These are phyloP conservation scores for Bergia puertoricense DNA, from an alignment of 92 coral and sea anemone species.

Conservation along the genomic window DNA sequence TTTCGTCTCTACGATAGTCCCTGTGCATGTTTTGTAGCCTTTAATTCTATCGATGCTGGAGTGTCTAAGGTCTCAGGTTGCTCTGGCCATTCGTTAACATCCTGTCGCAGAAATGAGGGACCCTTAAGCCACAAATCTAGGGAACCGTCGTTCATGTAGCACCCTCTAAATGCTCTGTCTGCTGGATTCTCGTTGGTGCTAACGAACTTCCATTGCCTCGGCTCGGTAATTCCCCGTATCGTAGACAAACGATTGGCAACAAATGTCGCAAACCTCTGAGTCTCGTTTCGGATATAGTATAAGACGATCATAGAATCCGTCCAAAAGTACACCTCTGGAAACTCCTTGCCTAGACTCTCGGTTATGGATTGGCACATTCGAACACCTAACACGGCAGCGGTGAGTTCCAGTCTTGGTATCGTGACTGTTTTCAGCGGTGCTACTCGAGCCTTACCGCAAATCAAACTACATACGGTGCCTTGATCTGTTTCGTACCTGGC, in stretches of 20 bases:
- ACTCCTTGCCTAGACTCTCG: neutral
- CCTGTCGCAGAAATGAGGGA: neutral
- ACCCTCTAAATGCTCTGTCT: neutral
- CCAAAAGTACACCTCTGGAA: neutral
- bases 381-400: neutral
- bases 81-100: neutral
- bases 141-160: neutral
- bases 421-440: neutral
- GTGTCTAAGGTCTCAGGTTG: neutral
- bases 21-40: neutral
- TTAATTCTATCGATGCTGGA: neutral
- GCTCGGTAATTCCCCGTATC: neutral
- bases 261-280: neutral
- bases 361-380: neutral
- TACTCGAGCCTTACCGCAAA: neutral
- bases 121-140: neutral
- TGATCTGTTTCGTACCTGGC: neutral
- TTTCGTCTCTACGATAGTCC: neutral
- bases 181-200: neutral
- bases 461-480: neutral
- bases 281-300: neutral
- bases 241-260: neutral
- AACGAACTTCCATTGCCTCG: neutral
- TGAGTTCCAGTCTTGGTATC: neutral
- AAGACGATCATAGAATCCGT: no score